phyloP scores from a whole-genome alignment of 2,797 vertebrate genomes.

The Oryzias sinensis region DNA sequence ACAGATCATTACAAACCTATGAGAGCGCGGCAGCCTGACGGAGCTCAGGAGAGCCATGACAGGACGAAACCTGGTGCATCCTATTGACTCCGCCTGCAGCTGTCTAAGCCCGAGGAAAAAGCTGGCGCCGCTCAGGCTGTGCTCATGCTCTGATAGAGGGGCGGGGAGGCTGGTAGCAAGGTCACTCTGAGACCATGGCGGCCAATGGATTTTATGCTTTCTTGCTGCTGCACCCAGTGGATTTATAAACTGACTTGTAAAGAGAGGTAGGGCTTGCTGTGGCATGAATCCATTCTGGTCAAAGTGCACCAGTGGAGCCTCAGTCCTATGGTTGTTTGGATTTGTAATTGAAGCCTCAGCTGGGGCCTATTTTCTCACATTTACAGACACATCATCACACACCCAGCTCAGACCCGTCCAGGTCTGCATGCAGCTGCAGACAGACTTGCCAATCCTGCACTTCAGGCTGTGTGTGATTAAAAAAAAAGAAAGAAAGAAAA shows the following conservation, averaged over 20 bases:
- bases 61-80: conserved; percentile 14
- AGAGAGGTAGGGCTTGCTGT: conserved; percentile 34
- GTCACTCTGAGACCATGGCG: conserved; percentile 49
- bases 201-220: conserved; percentile 52
- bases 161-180: conserved; percentile 39
- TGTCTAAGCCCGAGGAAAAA: conserved; percentile 14
- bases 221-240: conserved; percentile 47
- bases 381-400: conserved; percentile 1
- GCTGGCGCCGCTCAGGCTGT: conserved; percentile 23
- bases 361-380: conserved; percentile 19
- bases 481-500: no score
- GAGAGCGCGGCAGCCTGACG: conserved; percentile 5
- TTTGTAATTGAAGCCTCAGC: conserved; percentile 23
- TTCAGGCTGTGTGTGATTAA: no score
- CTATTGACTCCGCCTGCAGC: conserved; percentile 33
- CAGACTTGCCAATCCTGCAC: no score
- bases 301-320: conserved; percentile 40
- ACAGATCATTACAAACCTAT: conserved; percentile 41
- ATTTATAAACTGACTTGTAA: conserved; percentile 56
- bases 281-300: conserved; percentile 44
- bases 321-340: conserved; percentile 43
- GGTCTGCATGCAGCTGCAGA: no score
- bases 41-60: conserved; percentile 26
- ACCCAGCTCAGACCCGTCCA: no score
- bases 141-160: conserved; percentile 35